A percentile compares a stretch with the other conserved stretches of the same genome.
Conservation (phyloP, 2,888 invertebrate species). For the Sminthurides aquaticus region DNA sequence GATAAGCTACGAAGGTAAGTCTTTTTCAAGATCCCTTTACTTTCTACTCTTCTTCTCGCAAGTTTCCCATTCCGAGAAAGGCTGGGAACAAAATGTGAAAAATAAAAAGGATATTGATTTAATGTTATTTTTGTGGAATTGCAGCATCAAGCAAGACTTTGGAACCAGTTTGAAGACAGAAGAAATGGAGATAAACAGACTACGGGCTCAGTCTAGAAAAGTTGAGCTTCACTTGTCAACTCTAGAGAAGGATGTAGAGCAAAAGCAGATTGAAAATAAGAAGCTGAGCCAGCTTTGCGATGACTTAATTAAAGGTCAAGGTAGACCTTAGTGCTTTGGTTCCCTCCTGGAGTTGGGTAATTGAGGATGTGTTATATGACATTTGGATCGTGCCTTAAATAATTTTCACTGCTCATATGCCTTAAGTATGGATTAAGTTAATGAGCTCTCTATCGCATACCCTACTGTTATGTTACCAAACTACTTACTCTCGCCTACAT, state of each 20-base stretch:
- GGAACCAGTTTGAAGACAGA: constrained; percentile 14
- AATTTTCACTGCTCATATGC: neutral
- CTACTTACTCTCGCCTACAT: no score
- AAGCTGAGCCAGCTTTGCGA: constrained; percentile 16
- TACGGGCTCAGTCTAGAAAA: constrained; percentile 17
- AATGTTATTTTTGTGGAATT: neutral
- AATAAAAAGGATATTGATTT: neutral
- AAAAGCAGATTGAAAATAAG: constrained; percentile 16
- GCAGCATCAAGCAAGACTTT: constrained; percentile 10
- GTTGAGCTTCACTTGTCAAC: constrained; percentile 14
- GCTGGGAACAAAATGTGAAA: no score
- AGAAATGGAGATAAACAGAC: constrained; percentile 13
- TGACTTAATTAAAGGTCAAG: constrained; percentile 17
- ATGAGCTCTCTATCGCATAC: neutral
- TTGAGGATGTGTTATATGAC: neutral
- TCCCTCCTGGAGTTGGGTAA: neutral
- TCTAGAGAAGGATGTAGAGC: constrained; percentile 16
- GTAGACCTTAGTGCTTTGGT: neutral
- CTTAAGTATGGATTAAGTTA: neutral
- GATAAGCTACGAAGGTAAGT: constrained; percentile 13
- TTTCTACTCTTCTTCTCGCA: neutral
- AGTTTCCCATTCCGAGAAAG: no score
- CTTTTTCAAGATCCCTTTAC: neutral
- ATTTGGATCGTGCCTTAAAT: neutral
- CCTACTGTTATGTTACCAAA: no score